Evolutionary conservation across 2,797 vertebrate genomes (phyloP).

Genomic region (Agapornis canus): DNA sequence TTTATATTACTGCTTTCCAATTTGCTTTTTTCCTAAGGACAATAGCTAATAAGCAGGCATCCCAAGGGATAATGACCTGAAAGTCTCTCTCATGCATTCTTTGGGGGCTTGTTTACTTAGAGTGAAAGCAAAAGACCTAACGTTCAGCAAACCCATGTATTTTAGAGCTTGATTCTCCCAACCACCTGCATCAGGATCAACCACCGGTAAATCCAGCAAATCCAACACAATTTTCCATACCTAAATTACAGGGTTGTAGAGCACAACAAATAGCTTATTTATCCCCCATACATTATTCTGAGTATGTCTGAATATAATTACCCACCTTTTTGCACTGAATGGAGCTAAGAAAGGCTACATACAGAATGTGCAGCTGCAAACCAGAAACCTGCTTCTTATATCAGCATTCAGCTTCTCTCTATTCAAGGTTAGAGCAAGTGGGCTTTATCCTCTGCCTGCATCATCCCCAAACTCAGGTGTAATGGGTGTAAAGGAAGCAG

Average conservation of each 20-base stretch:
- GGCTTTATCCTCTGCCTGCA: background rate
- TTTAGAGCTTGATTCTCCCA: background rate
- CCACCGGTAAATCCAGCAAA: background rate
- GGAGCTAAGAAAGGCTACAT: background rate
- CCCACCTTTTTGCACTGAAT: background rate
- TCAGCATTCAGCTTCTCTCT: background rate
- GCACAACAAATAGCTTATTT: background rate
- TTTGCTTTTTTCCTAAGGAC: background rate
- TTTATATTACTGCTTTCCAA: background rate
- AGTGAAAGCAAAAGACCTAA: background rate
- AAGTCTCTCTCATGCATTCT: background rate
- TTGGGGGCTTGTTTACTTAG: background rate
- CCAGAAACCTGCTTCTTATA: background rate
- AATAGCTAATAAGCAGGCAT: background rate
- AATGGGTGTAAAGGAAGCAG: background rate
- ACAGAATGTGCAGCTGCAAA: background rate
- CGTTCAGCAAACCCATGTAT: background rate
- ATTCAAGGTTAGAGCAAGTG: fast-evolving
- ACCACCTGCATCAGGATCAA: background rate
- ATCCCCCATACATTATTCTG: background rate
- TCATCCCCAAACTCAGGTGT: too few relatives aligned
- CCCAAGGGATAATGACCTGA: background rate
- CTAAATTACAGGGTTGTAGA: background rate
- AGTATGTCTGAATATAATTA: background rate
- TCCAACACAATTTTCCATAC: background rate